Evolutionary conservation across 2,797 vertebrate genomes (phyloP), one percentile per base, ranked within the genome.

Genomic region (Erithacus rubecula): DNA sequence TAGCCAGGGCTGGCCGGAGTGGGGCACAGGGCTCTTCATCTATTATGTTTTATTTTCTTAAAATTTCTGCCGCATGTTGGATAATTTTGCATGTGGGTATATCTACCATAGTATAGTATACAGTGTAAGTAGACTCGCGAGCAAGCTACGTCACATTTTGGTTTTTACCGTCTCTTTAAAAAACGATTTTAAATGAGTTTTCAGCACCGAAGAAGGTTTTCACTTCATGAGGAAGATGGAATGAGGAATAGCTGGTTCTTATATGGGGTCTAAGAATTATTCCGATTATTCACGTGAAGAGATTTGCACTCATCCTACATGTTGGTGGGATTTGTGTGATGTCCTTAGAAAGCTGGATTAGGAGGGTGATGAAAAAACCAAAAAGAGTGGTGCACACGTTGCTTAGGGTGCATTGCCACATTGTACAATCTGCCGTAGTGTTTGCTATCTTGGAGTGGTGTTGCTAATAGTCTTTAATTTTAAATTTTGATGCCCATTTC

Each of bases 171-270:
- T 36, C 12, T 87, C 52, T 81, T 72, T 81, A 39, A 68, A 58
- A 96, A 87, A 68, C 62, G 13, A 19, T 71, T 95, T 64, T 2
- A 83, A 83, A 83, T 83, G 46, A n/a, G 41, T 70, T 89, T 94
- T 91, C 53, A 36, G 58, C 20, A 7, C 49, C 46, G 74, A 60
- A 44, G 63, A 76, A 74, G 5, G 30, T 19, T 74, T 89, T 85
- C 41, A 8, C 68, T 79, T 81, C 62, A 26, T n/a, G 34, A 52
- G 39, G 4, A 16, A 71, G 36, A 32, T 10, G 29, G 46, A 82
- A 55, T 16, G n/a, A 87, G 43, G 41, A 27, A 15, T 47, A 53
- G 15, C 24, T 49, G 10, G 43, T 78, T 68, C 18, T 65, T 69
- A 53, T 3, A 2, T 3, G 17, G 30, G 37, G 6, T 43, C 58